Percentiles rank a stretch among this genome's conserved stretches.
phyloP scores from a whole-genome alignment of 2,113 vertebrate genomes.

The Xenopus borealis region DNA sequence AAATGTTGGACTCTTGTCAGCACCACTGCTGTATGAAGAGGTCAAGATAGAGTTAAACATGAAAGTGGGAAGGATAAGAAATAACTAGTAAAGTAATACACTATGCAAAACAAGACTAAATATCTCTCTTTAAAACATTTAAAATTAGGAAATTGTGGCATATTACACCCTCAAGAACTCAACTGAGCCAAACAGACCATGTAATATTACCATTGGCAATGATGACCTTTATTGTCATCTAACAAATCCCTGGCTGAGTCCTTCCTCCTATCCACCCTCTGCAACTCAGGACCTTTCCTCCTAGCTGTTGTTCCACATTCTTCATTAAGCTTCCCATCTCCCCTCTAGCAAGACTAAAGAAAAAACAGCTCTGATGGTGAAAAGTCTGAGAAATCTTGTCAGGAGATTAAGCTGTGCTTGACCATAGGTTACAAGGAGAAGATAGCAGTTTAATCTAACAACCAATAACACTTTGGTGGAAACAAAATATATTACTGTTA shows the following conservation, averaged over 20 bases:
- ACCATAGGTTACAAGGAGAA: constrained; percentile 15
- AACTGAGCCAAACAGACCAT: constrained; percentile 28
- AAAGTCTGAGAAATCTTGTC: constrained; percentile 24
- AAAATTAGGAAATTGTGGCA: too few species aligned
- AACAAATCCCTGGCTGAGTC: constrained; percentile 36
- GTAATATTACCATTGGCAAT: constrained; percentile 40
- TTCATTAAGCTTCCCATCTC: constrained; percentile 36
- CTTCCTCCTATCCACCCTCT: constrained; percentile 35
- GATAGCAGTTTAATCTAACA: neutral
- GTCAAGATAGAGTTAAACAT: too few species aligned
- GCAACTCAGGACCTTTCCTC: constrained; percentile 26
- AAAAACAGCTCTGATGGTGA: constrained; percentile 19
- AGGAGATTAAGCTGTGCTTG: constrained; percentile 12
- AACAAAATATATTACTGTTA: too few species aligned
- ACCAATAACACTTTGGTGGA: too few species aligned
- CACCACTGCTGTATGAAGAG: too few species aligned
- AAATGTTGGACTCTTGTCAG: too few species aligned
- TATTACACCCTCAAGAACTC: neutral
- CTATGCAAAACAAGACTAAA: too few species aligned
- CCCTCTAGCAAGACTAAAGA: constrained; percentile 37
- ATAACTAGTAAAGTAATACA: too few species aligned
- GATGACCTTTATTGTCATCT: constrained; percentile 39
- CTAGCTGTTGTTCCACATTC: constrained; percentile 38
- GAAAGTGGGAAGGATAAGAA: too few species aligned
- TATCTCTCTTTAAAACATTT: too few species aligned